Conservation (phyloP, 2,113 vertebrate genomes). For the Maccullochella peelii region DNA sequence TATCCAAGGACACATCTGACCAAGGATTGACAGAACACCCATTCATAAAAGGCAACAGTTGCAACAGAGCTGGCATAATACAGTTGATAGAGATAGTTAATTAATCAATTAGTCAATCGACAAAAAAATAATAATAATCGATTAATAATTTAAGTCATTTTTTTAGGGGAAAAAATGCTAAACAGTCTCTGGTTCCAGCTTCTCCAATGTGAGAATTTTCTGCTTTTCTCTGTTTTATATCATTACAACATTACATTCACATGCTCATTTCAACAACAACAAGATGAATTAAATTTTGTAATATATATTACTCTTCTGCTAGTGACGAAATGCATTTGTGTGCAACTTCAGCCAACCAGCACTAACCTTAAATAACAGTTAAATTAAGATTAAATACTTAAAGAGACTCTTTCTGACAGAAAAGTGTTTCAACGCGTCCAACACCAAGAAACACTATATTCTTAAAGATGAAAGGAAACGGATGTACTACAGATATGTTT, state of each 20-base stretch:
- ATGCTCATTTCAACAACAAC: neutral
- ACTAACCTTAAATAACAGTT: neutral
- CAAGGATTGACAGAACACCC: neutral
- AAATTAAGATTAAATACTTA: constrained; percentile 22
- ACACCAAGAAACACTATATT: constrained; percentile 21
- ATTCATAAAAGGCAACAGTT: neutral
- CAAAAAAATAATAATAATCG: neutral
- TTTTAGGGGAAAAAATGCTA: too few relatives aligned
- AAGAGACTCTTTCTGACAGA: neutral
- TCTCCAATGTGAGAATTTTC: too few relatives aligned
- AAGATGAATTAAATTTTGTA: neutral
- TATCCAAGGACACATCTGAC: neutral
- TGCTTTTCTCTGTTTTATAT: too few relatives aligned
- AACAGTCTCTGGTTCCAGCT: neutral
- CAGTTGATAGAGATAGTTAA: neutral
- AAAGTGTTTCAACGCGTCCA: constrained; percentile 3
- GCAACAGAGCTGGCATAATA: neutral
- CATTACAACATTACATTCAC: neutral
- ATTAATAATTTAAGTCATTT: too few relatives aligned
- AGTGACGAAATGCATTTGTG: neutral
- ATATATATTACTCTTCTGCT: neutral
- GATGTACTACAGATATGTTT: constrained; percentile 39
- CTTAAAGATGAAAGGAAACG: too few relatives aligned
- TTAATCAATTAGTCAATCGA: neutral
- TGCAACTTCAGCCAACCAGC: constrained; percentile 6